Evolutionary conservation across 2,797 vertebrate genomes (phyloP).

Genomic region (Manis javanica): DNA sequence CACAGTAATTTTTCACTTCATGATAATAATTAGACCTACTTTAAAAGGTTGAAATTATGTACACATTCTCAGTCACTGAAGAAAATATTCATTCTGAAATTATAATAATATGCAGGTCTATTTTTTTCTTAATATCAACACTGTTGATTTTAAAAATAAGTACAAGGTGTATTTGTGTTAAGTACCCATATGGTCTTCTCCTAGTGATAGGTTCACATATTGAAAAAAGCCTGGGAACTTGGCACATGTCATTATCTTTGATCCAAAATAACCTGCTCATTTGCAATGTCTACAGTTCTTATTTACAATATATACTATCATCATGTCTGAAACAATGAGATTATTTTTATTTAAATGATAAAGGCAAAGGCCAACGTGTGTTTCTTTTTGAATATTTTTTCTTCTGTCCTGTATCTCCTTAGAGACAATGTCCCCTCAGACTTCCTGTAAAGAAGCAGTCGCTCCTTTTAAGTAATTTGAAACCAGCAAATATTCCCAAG

Average conservation of each 20-base stretch:
- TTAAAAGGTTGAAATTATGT: neutral
- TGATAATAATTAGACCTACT: neutral
- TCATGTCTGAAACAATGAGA: neutral
- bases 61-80: too few species aligned
- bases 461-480: slow-evolving; percentile 11
- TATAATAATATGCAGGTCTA: neutral
- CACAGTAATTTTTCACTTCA: neutral
- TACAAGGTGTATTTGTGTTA: neutral
- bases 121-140: neutral
- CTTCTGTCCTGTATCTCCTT: neutral
- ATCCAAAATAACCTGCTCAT: neutral
- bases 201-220: neutral
- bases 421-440: neutral
- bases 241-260: neutral
- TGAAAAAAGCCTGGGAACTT: neutral
- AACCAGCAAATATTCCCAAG: neutral
- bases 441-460: neutral
- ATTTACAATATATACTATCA: neutral
- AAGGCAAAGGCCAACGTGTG: neutral
- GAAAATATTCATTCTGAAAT: neutral
- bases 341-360: neutral
- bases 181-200: neutral
- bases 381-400: neutral
- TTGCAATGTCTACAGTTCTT: neutral
- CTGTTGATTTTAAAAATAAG: too few species aligned